Evolutionary conservation across 2,888 invertebrate genomes (phyloP).

Genomic region (Micoletzkya japonica): DNA sequence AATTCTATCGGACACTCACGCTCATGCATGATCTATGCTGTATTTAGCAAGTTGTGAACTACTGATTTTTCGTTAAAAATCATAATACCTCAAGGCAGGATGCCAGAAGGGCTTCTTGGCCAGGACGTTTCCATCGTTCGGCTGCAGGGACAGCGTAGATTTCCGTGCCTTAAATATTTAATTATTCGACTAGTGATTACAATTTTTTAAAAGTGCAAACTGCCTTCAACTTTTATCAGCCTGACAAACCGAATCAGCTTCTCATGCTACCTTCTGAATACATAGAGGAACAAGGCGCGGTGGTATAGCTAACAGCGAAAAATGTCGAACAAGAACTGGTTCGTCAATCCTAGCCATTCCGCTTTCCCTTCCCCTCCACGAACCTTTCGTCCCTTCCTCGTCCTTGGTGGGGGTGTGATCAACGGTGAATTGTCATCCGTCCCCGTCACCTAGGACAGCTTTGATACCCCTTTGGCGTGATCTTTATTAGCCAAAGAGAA

Average conservation of each 20-base stretch:
- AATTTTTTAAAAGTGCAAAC: background rate
- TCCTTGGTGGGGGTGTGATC: conserved; percentile 26
- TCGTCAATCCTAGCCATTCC: no score
- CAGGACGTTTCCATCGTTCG: conserved; percentile 29
- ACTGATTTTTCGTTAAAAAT: background rate
- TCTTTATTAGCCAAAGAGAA: no score
- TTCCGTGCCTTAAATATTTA: conserved; percentile 34
- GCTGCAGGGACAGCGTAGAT: conserved; percentile 33
- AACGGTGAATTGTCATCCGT: no score
- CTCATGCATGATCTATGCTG: background rate
- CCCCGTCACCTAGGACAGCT: no score
- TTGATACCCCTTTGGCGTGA: no score
- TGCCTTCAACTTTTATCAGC: no score
- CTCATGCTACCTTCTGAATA: no score
- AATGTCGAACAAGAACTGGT: no score
- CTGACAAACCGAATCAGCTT: no score
- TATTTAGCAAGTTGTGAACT: background rate
- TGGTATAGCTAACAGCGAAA: background rate
- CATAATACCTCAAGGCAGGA: conserved; percentile 32
- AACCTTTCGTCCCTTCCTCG: conserved; percentile 11
- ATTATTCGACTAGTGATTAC: background rate
- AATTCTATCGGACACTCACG: background rate
- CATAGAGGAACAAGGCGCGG: background rate
- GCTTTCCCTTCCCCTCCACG: no score
- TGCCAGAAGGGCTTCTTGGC: conserved; percentile 41